Base-by-base conservation (phyloP, 2,113 vertebrate genomes). In the Tachysurus fulvidraco region DNA sequence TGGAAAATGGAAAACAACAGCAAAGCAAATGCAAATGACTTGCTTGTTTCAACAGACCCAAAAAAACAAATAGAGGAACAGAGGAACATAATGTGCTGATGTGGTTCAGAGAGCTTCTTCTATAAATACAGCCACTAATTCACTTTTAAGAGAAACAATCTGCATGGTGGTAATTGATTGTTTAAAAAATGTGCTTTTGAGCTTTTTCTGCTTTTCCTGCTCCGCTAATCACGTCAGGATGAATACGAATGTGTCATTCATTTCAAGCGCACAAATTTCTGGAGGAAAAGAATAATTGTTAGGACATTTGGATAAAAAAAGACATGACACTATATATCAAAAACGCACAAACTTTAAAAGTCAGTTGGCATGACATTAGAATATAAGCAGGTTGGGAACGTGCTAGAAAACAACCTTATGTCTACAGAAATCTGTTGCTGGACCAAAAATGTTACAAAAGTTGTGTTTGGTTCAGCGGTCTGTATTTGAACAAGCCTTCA, bases 81-180 rank as follows among this genome's bases (percentile, higher is more conserved):
- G 16, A 88, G 36, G 59, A 80, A 71, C 10, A 52, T 79, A 87
- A 62, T 57, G 16, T 84, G 64, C 81, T 88, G 50, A 81, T 89
- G 86, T 73, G 88, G 84, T 90, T 88, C 77, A 17, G 57, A 9
- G 46, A 36, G 59, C 83, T 84, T 25, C 64, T 55, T 46, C 79
- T 85, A 65, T 67, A 88, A 89, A 83, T 85, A 83, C 57, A 83
- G 71, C 86, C 52, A 79, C 78, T 84, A 69, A 85, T 86, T 85
- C 57, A 52, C 21, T 81, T 87, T 85, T 84, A 85, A 88, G 67
- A 77, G 85, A 83, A 87, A 80, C 81, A 82, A 36, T 85, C 74
- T 89, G 88, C 55, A 30, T 81, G 60, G 89, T 84, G 60, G 83
- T 84, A 86, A 85, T 88, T 88, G 84, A 90, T 88, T 89, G 83